Percentiles rank a stretch among this genome's conserved stretches.
These are phyloP conservation scores for Sitta europaea DNA, from an alignment of 2,113 vertebrate genomes.

Conservation along the genomic window DNA sequence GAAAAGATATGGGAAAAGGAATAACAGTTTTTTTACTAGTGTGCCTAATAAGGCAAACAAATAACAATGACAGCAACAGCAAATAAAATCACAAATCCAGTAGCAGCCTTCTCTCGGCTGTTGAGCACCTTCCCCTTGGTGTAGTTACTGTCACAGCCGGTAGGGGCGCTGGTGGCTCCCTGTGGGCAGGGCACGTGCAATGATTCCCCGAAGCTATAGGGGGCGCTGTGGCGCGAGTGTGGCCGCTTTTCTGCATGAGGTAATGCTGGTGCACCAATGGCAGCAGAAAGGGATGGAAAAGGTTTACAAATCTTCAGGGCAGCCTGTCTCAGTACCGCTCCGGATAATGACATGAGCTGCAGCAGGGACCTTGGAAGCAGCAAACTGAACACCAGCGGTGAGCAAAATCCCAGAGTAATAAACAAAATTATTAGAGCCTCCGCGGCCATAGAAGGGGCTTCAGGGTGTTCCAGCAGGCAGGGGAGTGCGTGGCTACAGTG, in stretches of 20 bases:
- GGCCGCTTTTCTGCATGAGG: accelerated
- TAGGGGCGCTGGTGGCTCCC: neutral
- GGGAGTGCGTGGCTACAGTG: neutral
- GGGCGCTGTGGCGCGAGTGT: accelerated
- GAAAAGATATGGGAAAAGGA: neutral
- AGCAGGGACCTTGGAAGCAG: neutral
- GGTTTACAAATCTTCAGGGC: neutral
- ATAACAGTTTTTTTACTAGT: too few relatives aligned
- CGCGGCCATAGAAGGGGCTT: neutral
- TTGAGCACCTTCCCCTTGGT: too few relatives aligned
- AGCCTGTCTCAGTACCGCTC: accelerated
- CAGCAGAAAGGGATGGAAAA: neutral
- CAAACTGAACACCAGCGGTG: too few relatives aligned
- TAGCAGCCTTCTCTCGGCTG: too few relatives aligned
- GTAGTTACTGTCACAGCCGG: too few relatives aligned
- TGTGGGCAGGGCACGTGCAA: neutral
- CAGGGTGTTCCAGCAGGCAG: neutral
- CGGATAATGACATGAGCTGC: too few relatives aligned
- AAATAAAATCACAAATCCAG: too few relatives aligned
- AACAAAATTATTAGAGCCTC: neutral
- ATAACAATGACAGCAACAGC: neutral
- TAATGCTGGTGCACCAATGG: neutral
- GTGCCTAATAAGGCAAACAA: neutral
- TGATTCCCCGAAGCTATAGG: neutral
- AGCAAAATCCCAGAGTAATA: neutral